These are phyloP conservation scores for Catalaphyllia jardinei DNA, from an alignment of 64 coral and sea anemone genomes.

Conservation along the genomic window DNA sequence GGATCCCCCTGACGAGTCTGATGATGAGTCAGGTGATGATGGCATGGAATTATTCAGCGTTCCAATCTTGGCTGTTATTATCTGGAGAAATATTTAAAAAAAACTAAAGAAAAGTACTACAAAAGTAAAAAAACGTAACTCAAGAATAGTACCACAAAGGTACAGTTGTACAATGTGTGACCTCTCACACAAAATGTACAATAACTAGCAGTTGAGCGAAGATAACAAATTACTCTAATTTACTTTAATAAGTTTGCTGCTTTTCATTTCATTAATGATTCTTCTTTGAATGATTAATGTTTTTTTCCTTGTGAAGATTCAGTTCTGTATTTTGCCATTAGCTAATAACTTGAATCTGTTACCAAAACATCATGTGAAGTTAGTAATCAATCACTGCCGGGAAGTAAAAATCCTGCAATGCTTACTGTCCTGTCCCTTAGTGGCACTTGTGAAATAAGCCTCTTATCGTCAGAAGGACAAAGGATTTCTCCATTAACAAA, in stretches of 20 bases:
- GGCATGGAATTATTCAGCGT: conserved; percentile 92
- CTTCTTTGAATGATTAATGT: too few species aligned
- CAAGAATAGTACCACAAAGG: background rate
- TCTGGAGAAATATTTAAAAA: conserved; percentile 37
- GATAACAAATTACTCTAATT: too few species aligned
- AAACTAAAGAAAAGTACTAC: background rate
- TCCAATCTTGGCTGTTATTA: conserved; percentile 97
- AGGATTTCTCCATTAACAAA: conserved; percentile 95
- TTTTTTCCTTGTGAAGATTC: too few species aligned
- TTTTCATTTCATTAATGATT: too few species aligned
- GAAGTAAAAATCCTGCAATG: background rate
- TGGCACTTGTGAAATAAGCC: conserved; percentile 88
- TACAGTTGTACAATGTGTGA: background rate
- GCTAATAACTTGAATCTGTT: too few species aligned
- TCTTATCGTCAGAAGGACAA: conserved; percentile 93
- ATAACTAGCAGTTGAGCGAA: too few species aligned
- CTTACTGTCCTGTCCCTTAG: conserved; percentile 92
- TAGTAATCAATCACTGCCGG: background rate
- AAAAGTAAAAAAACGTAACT: background rate
- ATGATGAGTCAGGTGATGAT: conserved; percentile 98
- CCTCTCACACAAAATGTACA: background rate
- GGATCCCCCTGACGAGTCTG: conserved; percentile 90
- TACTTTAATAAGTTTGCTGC: too few species aligned
- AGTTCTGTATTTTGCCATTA: too few species aligned
- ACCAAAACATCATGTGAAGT: background rate